These are phyloP conservation scores for Polypedilum pembai DNA, from an alignment of 1,140 invertebrate species.

Conservation along the genomic window DNA sequence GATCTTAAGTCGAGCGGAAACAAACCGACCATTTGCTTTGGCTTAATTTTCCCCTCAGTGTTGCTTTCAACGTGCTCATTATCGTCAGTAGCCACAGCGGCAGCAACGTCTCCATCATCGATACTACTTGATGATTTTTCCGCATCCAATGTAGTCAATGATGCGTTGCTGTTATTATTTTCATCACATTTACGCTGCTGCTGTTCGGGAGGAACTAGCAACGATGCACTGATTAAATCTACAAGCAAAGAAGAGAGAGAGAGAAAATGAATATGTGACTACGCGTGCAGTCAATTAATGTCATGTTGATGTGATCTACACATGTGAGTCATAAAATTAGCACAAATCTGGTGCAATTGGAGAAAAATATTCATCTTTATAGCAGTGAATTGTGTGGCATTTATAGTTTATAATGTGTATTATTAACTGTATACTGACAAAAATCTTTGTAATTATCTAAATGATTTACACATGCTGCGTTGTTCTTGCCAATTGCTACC, in stretches of 20 bases:
- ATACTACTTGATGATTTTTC: constrained; percentile 6
- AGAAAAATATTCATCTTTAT: background rate
- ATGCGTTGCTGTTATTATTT: constrained; percentile 8
- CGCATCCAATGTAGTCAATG: background rate
- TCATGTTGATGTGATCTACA: background rate
- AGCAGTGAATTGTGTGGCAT: too few relatives aligned
- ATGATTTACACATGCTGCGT: too few relatives aligned
- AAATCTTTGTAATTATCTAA: too few relatives aligned
- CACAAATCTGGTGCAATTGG: constrained; percentile 8
- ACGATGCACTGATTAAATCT: constrained; percentile 27
- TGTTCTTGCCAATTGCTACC: too few relatives aligned
- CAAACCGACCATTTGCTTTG: constrained; percentile 8
- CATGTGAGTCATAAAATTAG: background rate
- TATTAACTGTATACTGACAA: too few relatives aligned
- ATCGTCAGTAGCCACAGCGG: background rate
- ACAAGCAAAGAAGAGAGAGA: background rate
- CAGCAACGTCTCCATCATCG: background rate
- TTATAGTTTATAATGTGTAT: too few relatives aligned
- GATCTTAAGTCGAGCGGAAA: constrained; percentile 1
- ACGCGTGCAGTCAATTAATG: background rate
- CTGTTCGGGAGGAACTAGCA: background rate
- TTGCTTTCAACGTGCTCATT: background rate
- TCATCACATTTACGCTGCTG: constrained; percentile 16
- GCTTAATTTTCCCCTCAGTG: background rate
- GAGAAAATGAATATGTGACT: background rate